A percentile compares a stretch with the other conserved stretches of the same genome.
Evolutionary conservation across 2,888 invertebrate genomes (phyloP).

Genomic region (Gastracanthus pulcherrimus): DNA sequence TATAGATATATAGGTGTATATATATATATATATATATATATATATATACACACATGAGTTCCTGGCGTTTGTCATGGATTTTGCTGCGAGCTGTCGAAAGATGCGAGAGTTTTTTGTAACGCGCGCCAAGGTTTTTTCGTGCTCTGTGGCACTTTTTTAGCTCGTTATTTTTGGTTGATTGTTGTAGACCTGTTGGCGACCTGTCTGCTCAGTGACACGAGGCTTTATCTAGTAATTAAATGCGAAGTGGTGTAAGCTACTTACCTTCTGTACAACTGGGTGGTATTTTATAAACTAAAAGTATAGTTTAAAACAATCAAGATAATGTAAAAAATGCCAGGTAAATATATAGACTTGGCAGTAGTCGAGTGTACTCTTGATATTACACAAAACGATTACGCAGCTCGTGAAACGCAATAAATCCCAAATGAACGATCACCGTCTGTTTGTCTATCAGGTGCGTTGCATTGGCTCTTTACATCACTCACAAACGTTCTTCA

Average conservation of each 20-base stretch:
- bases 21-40: no score
- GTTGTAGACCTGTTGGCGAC: no score
- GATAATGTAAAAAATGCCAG: neutral
- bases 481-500: neutral
- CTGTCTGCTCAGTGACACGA: no score
- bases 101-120: neutral
- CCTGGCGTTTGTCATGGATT: no score
- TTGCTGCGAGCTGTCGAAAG: neutral
- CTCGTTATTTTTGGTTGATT: no score
- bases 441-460: neutral
- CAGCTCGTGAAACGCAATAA: neutral
- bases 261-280: no score
- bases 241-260: no score
- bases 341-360: neutral
- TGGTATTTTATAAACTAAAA: no score
- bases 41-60: no score
- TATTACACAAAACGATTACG: slow-evolving; percentile 1
- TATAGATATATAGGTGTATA: no score
- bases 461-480: neutral
- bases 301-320: neutral
- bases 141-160: neutral
- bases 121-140: neutral
- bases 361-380: neutral
- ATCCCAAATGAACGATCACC: slow-evolving; percentile 3
- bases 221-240: no score